Percentiles rank a stretch among this genome's conserved stretches.
Conservation (phyloP, 2,888 invertebrate genomes). For the Scaptomyza reducta region DNA sequence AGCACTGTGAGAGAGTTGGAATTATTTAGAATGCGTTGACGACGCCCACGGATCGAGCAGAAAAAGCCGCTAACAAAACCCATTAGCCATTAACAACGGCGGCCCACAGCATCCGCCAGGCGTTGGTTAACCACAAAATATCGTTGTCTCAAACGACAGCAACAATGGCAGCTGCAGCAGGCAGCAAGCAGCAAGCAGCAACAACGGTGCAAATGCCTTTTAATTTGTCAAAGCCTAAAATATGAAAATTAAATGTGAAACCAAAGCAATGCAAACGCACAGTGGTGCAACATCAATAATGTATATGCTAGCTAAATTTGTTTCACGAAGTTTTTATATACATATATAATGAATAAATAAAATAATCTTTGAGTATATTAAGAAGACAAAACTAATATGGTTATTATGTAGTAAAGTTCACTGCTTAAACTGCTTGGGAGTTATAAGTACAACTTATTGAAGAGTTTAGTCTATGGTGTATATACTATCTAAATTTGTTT, state of each 20-base stretch:
- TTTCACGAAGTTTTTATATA: too few relatives aligned
- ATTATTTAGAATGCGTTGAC: slow-evolving; percentile 47
- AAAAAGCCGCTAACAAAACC: slow-evolving; percentile 41
- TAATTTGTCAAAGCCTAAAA: slow-evolving; percentile 80
- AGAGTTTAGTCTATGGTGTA: too few relatives aligned
- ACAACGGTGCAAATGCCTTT: slow-evolving; percentile 79
- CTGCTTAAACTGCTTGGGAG: too few relatives aligned
- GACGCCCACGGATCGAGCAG: slow-evolving; percentile 58
- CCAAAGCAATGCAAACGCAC: slow-evolving; percentile 66
- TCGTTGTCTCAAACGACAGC: slow-evolving; percentile 58
- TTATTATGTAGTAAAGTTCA: too few relatives aligned
- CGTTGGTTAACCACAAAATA: slow-evolving; percentile 77
- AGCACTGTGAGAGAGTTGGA: slow-evolving; percentile 7
- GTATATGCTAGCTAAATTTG: too few relatives aligned
- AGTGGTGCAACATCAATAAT: slow-evolving; percentile 50
- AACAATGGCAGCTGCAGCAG: slow-evolving; percentile 11
- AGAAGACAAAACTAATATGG: too few relatives aligned
- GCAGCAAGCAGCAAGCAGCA: slow-evolving; percentile 55
- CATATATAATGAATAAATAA: too few relatives aligned
- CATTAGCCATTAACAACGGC: slow-evolving; percentile 77
- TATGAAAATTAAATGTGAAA: slow-evolving; percentile 78
- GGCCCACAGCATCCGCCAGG: slow-evolving; percentile 78
- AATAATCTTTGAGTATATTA: too few relatives aligned
- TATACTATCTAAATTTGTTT: too few relatives aligned
- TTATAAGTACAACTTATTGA: too few relatives aligned